Base-by-base conservation (phyloP, 2,888 invertebrate species). In the Brenthis hecate region DNA sequence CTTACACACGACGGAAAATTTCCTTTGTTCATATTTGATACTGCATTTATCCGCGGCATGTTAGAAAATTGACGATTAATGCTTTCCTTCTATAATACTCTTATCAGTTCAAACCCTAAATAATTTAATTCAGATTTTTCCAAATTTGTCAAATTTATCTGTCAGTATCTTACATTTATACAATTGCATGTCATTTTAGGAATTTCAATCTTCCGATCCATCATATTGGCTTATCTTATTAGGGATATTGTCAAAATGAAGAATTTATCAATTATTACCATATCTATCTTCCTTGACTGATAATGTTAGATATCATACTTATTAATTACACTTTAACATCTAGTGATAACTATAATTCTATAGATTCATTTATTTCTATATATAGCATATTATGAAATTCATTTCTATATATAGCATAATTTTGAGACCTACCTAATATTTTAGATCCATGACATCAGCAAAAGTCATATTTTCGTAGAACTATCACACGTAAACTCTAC, bases 21-120 rank as follows among this genome's bases (percentile, higher is more conserved):
- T 16, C 62, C 65, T 50, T 48, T 48, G 32, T 58, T 48, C 51
- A 64, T 57, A 64, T 55, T 55, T 60, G 60, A 60, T 54, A 50
- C 53, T 57, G 16, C 50, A 64, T 47, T 48, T 55, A 68, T 63
- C 43, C 3, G 47, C 56, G 57, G 68, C 68, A 68, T 68, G 67
- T 60, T 66, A 51, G 61, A 50, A 16, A 13, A 43, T 23, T 51
- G 16, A 62, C 13, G 54, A 63, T n/a, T 56, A 67, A 61, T 32
- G 62, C 67, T 67, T 62, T 13, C 62, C 28, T 68, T 68, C 32
- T 14, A 47, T 47, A 53, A 64, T 19, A 56, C 55, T 64, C n/a
- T n/a, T 13, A 28, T 48, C 48, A 55, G 13, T 64, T 19, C 3
- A 13, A 47, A 28, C 14, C 19, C n/a, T 55, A n/a, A 16, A 56